These are phyloP conservation scores for Scomber colias DNA, from an alignment of 2,113 vertebrate species.

Conservation along the genomic window DNA sequence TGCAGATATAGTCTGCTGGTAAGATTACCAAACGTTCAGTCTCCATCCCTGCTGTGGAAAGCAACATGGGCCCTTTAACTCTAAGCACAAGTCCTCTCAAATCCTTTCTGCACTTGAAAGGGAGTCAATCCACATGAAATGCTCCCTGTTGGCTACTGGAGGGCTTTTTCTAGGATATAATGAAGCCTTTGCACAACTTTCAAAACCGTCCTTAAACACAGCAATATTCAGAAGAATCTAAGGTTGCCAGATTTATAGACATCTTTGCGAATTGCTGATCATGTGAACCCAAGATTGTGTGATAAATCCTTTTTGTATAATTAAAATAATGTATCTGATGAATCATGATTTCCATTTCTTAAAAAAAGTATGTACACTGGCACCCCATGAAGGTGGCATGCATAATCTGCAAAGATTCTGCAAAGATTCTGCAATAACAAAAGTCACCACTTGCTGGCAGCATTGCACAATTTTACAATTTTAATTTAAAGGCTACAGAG, in stretches of 20 bases:
- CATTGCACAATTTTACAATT: not conserved
- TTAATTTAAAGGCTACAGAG: not conserved
- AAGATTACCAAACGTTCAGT: not conserved
- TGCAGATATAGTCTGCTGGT: not conserved
- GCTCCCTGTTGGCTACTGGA: no score
- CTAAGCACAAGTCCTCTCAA: no score
- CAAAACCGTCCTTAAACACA: no score
- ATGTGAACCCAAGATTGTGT: not conserved
- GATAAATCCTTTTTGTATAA: not conserved
- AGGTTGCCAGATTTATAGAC: not conserved
- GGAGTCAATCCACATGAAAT: no score
- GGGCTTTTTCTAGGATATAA: no score
- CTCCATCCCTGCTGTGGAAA: not conserved
- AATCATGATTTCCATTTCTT: not conserved
- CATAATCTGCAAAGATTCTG: no score
- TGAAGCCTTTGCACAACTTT: no score
- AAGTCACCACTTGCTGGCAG: constrained; percentile 33
- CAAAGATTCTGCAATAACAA: not conserved
- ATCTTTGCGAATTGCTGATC: not conserved
- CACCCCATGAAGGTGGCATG: not conserved
- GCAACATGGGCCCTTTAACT: not conserved
- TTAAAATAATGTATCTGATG: not conserved
- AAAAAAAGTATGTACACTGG: not conserved
- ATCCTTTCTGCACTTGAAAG: no score
- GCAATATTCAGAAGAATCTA: no score